Base-by-base conservation (phyloP, 2,888 invertebrate genomes). In the Sinohyriopsis cumingii region DNA sequence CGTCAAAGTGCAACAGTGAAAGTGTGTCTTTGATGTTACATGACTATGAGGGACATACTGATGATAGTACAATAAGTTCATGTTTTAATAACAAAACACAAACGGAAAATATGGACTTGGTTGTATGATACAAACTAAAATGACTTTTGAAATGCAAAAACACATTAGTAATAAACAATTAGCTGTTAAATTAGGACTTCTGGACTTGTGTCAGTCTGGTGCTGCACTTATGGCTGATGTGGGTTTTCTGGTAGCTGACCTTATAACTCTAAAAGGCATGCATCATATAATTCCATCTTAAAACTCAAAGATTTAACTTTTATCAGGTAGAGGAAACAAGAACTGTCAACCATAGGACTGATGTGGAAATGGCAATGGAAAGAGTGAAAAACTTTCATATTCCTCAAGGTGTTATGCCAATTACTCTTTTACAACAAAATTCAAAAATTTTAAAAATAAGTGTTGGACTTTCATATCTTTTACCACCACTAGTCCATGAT, bases 191-290 rank as follows among this genome's bases (percentile, higher is more conserved):
- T 33, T 15, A 54, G 2, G 33, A 33, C 33, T 33, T 65, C 57
- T 66, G 72, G 77, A 1, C 0, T 78, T 9, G 22, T 33, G 7
- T 33, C 33, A 33, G 5, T 33, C 7, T 33, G 33, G 33, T 33
- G 7, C 7, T 33, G 33, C 74, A 3, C 69, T 22, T 5, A 79
- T 79, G 77, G 77, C 72, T 6, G 79, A 80, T 55, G 79, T 75
- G 33, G 78, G 76, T 2, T 80, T 80, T 66, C 22, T 63, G 24
- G 75, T 78, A 19, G 18, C 65, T 5, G 75, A 77, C 55, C 54
- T 71, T 20, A 67, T 71, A n/a, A 64, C 69, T 28, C 65, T 71
- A 28, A 62, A 55, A 55, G 67, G 69, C 2, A 55, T 72, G 25
- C 33, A 63, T 20, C 28, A 78, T 3, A 72, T 72, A n/a, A 73